Evolutionary conservation across 1,140 invertebrate genomes (phyloP).

Genomic region (Drosophila seguyi): DNA sequence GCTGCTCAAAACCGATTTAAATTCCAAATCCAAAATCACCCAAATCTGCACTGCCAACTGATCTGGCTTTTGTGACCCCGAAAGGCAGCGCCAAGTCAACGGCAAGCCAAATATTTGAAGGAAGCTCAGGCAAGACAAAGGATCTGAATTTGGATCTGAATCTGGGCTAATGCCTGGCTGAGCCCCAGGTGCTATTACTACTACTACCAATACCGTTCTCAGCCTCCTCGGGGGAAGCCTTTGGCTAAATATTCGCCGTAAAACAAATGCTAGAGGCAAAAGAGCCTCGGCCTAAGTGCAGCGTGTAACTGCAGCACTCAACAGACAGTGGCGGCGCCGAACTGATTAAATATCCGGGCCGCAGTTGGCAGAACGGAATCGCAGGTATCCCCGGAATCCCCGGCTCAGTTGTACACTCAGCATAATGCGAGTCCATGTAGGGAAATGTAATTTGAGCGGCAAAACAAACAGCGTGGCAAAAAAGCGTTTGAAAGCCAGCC

Average conservation of each 20-base stretch:
- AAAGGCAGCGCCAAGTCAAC: slow-evolving; percentile 25
- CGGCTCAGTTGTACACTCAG: slow-evolving; percentile 51
- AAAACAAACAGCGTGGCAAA: slow-evolving; percentile 64
- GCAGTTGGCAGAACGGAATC: slow-evolving; percentile 34
- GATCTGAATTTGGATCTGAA: slow-evolving; percentile 15
- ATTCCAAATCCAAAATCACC: not conserved
- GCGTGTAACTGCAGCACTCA: slow-evolving; percentile 36
- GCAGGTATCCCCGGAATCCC: slow-evolving; percentile 25
- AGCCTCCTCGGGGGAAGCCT: slow-evolving; percentile 24
- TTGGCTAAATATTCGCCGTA: slow-evolving; percentile 51
- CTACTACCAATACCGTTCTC: not conserved
- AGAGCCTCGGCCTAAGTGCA: slow-evolving; percentile 39
- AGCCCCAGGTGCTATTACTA: slow-evolving; percentile 22
- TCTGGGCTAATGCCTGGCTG: slow-evolving; percentile 37
- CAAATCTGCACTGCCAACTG: not conserved
- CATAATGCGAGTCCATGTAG: slow-evolving; percentile 66
- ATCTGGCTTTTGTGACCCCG: slow-evolving; percentile 19
- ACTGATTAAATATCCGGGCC: slow-evolving; percentile 81
- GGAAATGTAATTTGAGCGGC: slow-evolving; percentile 78
- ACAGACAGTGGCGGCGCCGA: slow-evolving; percentile 31
- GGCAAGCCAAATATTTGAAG: slow-evolving; percentile 34
- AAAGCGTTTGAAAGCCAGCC: slow-evolving; percentile 22
- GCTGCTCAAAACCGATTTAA: slow-evolving; percentile 5
- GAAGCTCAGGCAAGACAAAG: slow-evolving; percentile 29
- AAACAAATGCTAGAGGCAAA: slow-evolving; percentile 49